Evolutionary conservation across 2,797 vertebrate genomes (phyloP).

Genomic region (Hipposideros larvatus): DNA sequence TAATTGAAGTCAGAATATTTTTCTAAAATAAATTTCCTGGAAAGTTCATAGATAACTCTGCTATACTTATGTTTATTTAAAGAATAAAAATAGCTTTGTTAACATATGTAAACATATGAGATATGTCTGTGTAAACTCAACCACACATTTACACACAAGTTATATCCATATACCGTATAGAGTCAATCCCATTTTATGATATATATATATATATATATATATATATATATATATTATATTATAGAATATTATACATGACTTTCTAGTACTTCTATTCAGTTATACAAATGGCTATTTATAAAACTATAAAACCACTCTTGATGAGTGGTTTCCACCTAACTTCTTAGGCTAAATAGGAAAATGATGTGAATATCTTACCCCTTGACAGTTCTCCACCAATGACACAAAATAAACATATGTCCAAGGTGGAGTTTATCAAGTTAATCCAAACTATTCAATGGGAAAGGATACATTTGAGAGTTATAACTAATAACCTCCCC

Average conservation of each 20-base stretch:
- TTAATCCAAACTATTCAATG: neutral
- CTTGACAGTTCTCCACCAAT: neutral
- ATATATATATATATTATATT: too few species aligned
- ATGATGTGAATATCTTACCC: neutral
- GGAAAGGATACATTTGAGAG: neutral
- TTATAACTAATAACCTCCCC: neutral
- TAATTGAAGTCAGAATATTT: conserved; percentile 7
- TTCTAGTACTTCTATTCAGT: neutral
- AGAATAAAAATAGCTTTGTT: neutral
- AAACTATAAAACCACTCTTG: neutral
- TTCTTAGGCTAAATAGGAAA: neutral
- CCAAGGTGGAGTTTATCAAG: neutral
- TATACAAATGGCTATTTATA: neutral
- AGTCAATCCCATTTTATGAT: neutral
- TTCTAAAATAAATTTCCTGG: neutral
- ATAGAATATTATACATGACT: neutral
- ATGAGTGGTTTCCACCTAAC: neutral
- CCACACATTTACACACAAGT: neutral
- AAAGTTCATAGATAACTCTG: neutral
- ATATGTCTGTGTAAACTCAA: neutral
- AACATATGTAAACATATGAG: neutral
- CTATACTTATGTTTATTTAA: neutral
- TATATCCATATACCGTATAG: neutral
- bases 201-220: too few species aligned
- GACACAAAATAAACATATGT: neutral